These are phyloP conservation scores for Rotaria sp. DNA, from an alignment of 2,888 invertebrate genomes.

Conservation along the genomic window DNA sequence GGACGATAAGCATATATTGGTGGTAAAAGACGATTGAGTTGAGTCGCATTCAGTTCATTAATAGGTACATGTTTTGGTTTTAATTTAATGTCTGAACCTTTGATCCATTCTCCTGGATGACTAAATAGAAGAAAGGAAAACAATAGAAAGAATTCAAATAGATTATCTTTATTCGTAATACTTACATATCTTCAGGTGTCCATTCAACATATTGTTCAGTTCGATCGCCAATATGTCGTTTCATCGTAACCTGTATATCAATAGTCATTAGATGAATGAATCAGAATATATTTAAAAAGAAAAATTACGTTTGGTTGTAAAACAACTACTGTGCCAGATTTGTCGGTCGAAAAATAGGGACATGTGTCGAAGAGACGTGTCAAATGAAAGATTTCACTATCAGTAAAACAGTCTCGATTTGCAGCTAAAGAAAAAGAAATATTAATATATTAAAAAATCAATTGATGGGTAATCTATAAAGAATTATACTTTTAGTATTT, in stretches of 20 bases:
- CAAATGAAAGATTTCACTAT: slow-evolving; percentile 15
- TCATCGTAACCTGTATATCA: not conserved
- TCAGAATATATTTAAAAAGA: too few species aligned
- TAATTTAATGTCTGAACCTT: not conserved
- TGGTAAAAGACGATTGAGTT: not conserved
- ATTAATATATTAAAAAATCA: not conserved
- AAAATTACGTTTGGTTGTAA: slow-evolving; percentile 6
- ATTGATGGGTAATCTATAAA: too few species aligned
- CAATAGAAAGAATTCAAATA: not conserved
- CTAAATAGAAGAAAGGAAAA: not conserved
- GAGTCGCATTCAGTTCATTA: not conserved
- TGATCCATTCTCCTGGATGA: not conserved
- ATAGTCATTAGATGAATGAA: not conserved
- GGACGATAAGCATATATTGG: not conserved
- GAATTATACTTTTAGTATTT: too few species aligned
- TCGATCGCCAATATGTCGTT: slow-evolving; percentile 1
- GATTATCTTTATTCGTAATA: not conserved
- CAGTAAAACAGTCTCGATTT: slow-evolving; percentile 19
- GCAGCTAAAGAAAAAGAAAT: not conserved
- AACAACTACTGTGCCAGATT: not conserved
- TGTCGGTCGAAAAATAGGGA: not conserved
- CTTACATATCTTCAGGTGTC: slow-evolving; percentile 21
- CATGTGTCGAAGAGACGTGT: not conserved
- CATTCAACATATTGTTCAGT: slow-evolving; percentile 4
- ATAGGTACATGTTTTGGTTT: not conserved